Evolutionary conservation across 2,888 invertebrate species (phyloP).

Genomic region (Melanchra persicariae): DNA sequence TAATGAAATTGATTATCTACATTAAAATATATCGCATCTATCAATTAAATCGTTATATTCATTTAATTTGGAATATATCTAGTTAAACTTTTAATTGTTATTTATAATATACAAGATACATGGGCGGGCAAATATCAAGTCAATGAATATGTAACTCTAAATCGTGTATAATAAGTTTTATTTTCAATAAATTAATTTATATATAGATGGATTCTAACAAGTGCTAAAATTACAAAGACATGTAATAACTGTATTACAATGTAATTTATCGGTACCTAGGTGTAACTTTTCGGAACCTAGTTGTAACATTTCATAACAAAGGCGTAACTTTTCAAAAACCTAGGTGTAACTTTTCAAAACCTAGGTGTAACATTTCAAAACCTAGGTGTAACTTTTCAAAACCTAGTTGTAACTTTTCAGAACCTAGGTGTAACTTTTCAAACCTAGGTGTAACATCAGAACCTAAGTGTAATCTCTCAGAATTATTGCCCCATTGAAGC

Average conservation of each 20-base stretch:
- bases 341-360: constrained; percentile 32
- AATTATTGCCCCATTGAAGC: constrained; percentile 84
- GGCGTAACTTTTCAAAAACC: constrained; percentile 38
- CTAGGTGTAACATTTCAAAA: constrained; percentile 28
- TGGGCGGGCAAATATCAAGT: constrained; percentile 67
- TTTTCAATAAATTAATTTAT: constrained; percentile 71
- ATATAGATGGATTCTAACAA: constrained; percentile 76
- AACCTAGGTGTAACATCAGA: constrained; percentile 63
- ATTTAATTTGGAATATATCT: constrained; percentile 65
- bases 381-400: constrained; percentile 25
- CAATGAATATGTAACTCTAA: constrained; percentile 67
- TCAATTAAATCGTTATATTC: constrained; percentile 56
- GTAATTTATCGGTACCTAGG: constrained; percentile 55
- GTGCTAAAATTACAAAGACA: constrained; percentile 76
- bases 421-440: constrained; percentile 21
- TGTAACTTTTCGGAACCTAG: constrained; percentile 34
- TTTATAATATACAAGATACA: constrained; percentile 59
- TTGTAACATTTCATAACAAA: constrained; percentile 33
- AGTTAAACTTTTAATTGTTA: constrained; percentile 62
- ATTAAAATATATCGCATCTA: constrained; percentile 55
- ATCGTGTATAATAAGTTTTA: constrained; percentile 71
- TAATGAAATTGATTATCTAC: constrained; percentile 54
- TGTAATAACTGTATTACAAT: constrained; percentile 71
- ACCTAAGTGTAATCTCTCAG: constrained; percentile 77
- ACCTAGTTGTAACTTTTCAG: constrained; percentile 32